These are phyloP conservation scores for Pterocles gutturalis DNA, from an alignment of 2,113 vertebrate species.

Conservation along the genomic window DNA sequence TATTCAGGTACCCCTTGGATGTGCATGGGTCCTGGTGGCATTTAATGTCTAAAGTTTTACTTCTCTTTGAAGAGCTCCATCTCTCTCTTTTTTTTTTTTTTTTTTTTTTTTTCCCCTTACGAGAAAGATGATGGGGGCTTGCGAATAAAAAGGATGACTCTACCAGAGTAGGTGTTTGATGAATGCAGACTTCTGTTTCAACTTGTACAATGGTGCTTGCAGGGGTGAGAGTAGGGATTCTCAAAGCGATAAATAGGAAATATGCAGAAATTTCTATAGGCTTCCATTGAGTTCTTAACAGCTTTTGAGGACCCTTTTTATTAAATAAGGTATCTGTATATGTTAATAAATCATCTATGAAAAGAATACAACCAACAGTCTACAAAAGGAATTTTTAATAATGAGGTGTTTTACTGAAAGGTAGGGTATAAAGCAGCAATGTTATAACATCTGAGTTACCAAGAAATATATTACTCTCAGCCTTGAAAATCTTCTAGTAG, in stretches of 20 bases:
- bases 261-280: background rate
- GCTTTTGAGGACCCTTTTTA: background rate
- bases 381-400: background rate
- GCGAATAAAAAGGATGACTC: background rate
- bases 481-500: background rate
- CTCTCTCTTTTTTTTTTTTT: background rate
- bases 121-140: background rate
- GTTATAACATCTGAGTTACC: background rate
- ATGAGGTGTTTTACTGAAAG: background rate
- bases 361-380: background rate
- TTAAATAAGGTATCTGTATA: background rate
- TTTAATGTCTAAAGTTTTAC: background rate
- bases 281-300: background rate
- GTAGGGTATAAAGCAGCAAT: background rate
- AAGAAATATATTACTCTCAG: background rate
- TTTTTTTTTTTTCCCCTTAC: background rate
- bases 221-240: background rate
- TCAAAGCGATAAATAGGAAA: background rate
- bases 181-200: slow-evolving; percentile 7
- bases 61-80: background rate
- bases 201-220: background rate
- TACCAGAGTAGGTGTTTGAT: background rate
- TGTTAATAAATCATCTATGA: background rate
- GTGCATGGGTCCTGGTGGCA: rapidly evolving
- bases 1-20: background rate